These are phyloP conservation scores for Campopleginae sp. DNA, from an alignment of 2,888 invertebrate species.

Conservation along the genomic window DNA sequence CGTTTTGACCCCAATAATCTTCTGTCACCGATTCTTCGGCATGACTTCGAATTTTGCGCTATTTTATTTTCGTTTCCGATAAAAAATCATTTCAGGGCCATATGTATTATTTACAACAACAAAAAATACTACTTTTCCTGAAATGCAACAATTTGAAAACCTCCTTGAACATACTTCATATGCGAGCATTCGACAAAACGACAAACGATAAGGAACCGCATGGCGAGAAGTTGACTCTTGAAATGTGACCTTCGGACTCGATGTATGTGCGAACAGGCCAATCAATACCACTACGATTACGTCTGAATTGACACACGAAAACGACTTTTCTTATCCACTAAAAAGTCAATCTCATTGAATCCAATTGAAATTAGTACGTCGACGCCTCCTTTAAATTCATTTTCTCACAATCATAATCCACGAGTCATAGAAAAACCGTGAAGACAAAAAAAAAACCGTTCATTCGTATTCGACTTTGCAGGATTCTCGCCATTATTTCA, in stretches of 20 bases:
- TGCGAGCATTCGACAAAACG: conserved; percentile 40
- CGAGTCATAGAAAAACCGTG: neutral
- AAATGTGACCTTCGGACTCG: conserved; percentile 62
- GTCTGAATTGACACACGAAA: neutral
- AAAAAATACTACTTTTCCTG: too few species aligned
- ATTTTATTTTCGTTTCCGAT: too few species aligned
- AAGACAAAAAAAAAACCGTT: neutral
- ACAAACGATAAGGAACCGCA: conserved; percentile 61
- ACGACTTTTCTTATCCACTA: neutral
- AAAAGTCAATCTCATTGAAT: neutral
- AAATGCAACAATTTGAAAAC: too few species aligned
- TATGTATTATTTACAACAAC: too few species aligned
- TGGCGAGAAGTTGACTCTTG: conserved; percentile 57
- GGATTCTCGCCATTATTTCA: neutral
- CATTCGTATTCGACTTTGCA: neutral
- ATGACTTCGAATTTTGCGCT: too few species aligned
- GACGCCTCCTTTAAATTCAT: neutral
- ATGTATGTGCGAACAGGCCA: conserved; percentile 36
- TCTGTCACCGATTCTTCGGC: too few species aligned
- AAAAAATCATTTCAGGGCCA: too few species aligned
- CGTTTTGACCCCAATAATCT: too few species aligned
- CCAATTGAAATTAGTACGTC: neutral
- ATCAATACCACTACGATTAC: conserved; percentile 15
- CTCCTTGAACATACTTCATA: neutral
- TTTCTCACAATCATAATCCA: neutral